Percentiles rank a stretch among this genome's conserved stretches.
Evolutionary conservation across 1,140 invertebrate genomes (phyloP).

Genomic region (Tachypleus tridentatus): DNA sequence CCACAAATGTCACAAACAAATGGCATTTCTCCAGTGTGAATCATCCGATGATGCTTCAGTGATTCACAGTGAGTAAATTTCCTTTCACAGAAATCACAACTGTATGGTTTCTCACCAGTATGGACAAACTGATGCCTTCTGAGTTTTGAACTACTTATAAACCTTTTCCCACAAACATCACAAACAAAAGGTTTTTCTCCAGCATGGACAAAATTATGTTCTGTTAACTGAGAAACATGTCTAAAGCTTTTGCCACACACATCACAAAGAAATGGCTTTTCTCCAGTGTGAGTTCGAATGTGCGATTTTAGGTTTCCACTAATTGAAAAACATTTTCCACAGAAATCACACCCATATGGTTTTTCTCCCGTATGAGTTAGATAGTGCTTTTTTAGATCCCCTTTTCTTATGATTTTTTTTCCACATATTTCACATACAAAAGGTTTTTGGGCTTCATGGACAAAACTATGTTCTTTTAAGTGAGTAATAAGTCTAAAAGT

Average conservation of each 20-base stretch:
- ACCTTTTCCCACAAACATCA: slow-evolving; percentile 10
- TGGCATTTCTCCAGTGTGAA: slow-evolving; percentile 17
- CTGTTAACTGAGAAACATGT: too few species aligned
- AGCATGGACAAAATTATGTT: too few species aligned
- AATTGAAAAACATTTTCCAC: slow-evolving; percentile 1
- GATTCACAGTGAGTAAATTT: slow-evolving; percentile 12
- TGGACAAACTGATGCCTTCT: slow-evolving; percentile 12
- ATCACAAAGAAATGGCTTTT: too few species aligned
- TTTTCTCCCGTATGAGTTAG: slow-evolving; percentile 4
- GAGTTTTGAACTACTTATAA: slow-evolving; percentile 14
- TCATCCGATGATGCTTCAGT: slow-evolving; percentile 16
- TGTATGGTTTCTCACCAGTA: slow-evolving; percentile 18
- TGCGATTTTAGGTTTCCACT: too few species aligned
- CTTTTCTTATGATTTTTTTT: slow-evolving; percentile 6
- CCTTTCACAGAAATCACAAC: slow-evolving; percentile 19
- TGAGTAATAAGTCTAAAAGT: too few species aligned
- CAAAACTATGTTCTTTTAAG: too few species aligned
- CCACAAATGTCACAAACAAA: slow-evolving; percentile 17
- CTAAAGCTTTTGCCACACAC: too few species aligned
- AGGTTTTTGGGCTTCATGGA: neutral
- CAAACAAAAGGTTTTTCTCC: slow-evolving; percentile 7
- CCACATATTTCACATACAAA: slow-evolving; percentile 6
- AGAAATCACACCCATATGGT: slow-evolving; percentile 5
- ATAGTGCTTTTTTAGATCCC: slow-evolving; percentile 8
- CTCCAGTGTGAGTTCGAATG: too few species aligned